phyloP scores from a whole-genome alignment of 2,888 invertebrate species.

The Magallana nippona region DNA sequence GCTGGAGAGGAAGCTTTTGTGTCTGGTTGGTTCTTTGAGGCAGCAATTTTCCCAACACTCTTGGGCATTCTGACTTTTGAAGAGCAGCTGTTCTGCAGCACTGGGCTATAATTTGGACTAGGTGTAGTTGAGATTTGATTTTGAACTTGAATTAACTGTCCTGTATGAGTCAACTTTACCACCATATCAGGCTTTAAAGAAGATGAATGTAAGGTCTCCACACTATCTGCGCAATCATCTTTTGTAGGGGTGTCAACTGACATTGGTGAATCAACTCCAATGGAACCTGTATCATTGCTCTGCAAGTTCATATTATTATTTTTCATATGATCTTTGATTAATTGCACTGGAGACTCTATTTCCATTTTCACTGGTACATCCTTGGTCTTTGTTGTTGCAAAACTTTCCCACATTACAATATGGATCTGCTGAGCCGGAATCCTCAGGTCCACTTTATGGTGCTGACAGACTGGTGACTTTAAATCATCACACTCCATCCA shows the following conservation, averaged over 20 bases:
- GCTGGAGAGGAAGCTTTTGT: neutral
- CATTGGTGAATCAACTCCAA: too few species aligned
- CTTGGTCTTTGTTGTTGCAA: too few species aligned
- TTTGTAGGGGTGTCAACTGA: neutral
- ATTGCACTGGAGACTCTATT: neutral
- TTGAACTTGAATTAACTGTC: neutral
- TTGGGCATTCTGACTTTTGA: neutral
- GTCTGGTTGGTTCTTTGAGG: neutral
- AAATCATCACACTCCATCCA: slow-evolving; percentile 78
- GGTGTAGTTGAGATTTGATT: too few species aligned
- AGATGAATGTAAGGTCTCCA: neutral
- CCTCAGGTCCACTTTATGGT: slow-evolving; percentile 56
- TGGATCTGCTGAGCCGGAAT: slow-evolving; percentile 74
- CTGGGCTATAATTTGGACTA: neutral
- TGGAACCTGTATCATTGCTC: neutral
- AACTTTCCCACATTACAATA: slow-evolving; percentile 76
- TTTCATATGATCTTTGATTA: neutral
- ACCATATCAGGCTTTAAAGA: neutral
- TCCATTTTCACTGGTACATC: neutral
- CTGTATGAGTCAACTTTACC: neutral
- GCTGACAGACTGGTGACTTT: slow-evolving; percentile 67
- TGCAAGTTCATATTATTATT: neutral
- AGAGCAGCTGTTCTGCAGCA: neutral
- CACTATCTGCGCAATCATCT: neutral
- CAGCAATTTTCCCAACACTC: neutral